Conservation (phyloP, 2,797 vertebrate species). For the Myiotriccus ornatus region DNA sequence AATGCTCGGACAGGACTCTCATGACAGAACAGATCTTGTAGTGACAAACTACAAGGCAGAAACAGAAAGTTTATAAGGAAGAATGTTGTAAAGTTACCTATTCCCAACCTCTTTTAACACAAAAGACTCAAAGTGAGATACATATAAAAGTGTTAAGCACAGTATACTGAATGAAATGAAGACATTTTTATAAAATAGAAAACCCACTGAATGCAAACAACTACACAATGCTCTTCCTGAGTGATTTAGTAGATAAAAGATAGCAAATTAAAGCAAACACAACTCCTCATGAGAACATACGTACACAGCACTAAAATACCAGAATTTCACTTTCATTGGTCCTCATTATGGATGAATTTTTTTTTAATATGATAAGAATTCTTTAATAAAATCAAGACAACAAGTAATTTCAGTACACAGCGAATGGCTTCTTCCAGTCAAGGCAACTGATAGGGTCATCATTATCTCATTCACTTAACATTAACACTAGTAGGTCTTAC, state of each 20-base stretch:
- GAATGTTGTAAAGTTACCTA: background rate
- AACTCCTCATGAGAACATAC: background rate
- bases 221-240: background rate
- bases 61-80: background rate
- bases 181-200: background rate
- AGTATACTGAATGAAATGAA: fast-evolving
- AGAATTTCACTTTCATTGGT: background rate
- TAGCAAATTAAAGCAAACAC: background rate
- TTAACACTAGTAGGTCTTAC: background rate
- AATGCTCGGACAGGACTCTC: background rate
- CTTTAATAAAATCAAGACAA: background rate
- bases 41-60: background rate
- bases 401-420: background rate
- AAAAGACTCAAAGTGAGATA: background rate
- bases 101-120: background rate
- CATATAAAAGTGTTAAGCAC: background rate
- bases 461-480: background rate
- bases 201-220: background rate
- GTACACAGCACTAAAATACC: background rate
- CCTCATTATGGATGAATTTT: background rate
- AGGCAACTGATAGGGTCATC: background rate
- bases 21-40: background rate
- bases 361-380: background rate
- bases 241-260: background rate
- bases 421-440: background rate